These are phyloP conservation scores for Apostichopus leukothele DNA, from an alignment of 53 echinoderm and acorn worm genomes.

Conservation along the genomic window DNA sequence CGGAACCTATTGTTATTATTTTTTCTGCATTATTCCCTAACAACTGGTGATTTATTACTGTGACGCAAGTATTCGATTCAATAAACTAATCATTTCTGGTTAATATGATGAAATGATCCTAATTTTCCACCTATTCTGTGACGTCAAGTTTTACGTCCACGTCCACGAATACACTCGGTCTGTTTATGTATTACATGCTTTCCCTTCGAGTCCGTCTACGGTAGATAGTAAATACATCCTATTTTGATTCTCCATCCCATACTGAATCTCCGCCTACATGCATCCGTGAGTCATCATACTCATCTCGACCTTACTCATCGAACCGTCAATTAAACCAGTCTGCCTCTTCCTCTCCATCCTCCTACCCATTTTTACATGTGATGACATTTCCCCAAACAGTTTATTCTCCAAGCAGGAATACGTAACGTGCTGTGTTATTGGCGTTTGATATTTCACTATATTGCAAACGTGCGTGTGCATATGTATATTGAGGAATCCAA, in stretches of 20 bases:
- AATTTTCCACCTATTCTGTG: too few species aligned
- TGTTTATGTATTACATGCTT: too few species aligned
- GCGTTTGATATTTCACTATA: background rate
- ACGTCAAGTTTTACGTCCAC: too few species aligned
- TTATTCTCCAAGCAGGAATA: background rate
- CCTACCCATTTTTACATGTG: background rate
- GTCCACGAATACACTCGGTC: too few species aligned
- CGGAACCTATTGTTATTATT: too few species aligned
- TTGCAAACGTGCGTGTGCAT: background rate
- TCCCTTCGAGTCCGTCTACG: background rate
- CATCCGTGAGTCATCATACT: background rate
- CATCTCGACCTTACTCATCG: constrained; percentile 1
- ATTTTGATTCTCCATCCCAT: background rate
- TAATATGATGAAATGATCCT: too few species aligned
- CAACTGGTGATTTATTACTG: too few species aligned
- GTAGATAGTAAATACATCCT: background rate
- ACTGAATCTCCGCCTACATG: background rate
- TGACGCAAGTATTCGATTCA: too few species aligned
- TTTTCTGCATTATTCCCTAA: too few species aligned
- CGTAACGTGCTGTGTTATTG: background rate
- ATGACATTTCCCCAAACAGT: background rate
- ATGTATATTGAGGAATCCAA: background rate
- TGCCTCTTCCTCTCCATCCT: background rate
- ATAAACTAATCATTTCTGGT: too few species aligned
- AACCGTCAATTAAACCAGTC: background rate